Evolutionary conservation across 2,113 vertebrate genomes (phyloP).

Genomic region (Plecotus auritus): DNA sequence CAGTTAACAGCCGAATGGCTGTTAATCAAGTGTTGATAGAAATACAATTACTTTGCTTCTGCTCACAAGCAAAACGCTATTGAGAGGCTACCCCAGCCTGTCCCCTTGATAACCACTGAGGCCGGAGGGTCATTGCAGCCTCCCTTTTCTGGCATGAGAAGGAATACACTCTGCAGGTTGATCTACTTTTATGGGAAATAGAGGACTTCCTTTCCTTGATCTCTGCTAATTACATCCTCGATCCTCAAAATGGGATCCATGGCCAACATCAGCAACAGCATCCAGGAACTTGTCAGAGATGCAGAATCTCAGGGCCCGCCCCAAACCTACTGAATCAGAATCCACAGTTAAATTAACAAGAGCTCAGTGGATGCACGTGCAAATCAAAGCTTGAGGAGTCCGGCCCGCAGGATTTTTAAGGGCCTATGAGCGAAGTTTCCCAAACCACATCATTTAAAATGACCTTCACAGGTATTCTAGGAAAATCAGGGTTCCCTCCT

Average conservation of each 20-base stretch:
- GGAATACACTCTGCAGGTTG: not conserved
- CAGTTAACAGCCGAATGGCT: too few species aligned
- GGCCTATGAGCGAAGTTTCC: not conserved
- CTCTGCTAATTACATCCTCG: not conserved
- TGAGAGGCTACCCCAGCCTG: not conserved
- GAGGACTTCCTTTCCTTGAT: not conserved
- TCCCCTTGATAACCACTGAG: conserved; percentile 40
- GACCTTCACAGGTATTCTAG: not conserved
- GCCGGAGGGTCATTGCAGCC: not conserved
- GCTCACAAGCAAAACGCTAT: not conserved
- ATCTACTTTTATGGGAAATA: not conserved
- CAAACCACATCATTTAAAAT: not conserved
- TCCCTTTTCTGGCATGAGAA: not conserved
- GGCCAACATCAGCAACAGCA: not conserved
- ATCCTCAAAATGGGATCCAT: not conserved
- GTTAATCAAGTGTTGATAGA: not conserved
- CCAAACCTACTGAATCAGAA: not conserved
- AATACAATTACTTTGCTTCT: conserved; percentile 44
- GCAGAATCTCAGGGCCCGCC: not conserved
- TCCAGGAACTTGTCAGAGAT: not conserved
- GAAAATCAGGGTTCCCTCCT: not conserved
- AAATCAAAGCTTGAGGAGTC: not conserved
- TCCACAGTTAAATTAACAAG: not conserved
- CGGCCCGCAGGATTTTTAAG: not conserved
- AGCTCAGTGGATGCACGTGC: not conserved